phyloP scores from a whole-genome alignment of 2,113 vertebrate species.

The Tympanuchus pallidicinctus region DNA sequence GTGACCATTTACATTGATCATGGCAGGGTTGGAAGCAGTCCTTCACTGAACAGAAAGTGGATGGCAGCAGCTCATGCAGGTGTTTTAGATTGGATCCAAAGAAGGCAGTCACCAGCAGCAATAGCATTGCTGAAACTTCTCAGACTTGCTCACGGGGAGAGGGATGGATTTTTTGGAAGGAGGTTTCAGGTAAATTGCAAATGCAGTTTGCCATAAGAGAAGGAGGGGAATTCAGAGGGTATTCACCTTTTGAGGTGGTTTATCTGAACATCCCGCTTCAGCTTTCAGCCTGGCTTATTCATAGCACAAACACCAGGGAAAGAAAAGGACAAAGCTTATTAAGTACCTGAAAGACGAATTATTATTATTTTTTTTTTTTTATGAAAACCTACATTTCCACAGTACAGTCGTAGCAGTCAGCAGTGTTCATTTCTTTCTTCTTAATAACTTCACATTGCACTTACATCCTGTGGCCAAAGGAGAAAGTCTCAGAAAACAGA shows the following conservation, averaged over 20 bases:
- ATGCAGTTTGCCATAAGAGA: neutral
- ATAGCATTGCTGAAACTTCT: neutral
- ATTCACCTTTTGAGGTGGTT: neutral
- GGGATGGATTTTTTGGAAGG: rapidly evolving
- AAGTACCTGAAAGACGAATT: neutral
- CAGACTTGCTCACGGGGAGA: neutral
- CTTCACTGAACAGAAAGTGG: neutral
- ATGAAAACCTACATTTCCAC: neutral
- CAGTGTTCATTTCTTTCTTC: neutral
- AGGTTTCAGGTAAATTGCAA: neutral
- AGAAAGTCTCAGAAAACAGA: neutral
- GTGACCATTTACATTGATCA: neutral
- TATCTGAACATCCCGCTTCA: neutral
- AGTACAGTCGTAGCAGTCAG: neutral
- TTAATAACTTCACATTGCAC: neutral
- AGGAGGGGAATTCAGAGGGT: neutral
- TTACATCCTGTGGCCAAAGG: neutral
- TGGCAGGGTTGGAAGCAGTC: neutral
- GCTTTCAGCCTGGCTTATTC: constrained; percentile 12
- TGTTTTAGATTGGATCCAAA: neutral
- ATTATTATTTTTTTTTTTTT: neutral
- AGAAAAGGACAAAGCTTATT: neutral
- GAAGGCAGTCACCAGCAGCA: neutral
- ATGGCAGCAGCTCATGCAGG: rapidly evolving
- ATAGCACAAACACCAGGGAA: neutral